Conservation (phyloP, 2,113 vertebrate species). For the Capreolus pygargus region DNA sequence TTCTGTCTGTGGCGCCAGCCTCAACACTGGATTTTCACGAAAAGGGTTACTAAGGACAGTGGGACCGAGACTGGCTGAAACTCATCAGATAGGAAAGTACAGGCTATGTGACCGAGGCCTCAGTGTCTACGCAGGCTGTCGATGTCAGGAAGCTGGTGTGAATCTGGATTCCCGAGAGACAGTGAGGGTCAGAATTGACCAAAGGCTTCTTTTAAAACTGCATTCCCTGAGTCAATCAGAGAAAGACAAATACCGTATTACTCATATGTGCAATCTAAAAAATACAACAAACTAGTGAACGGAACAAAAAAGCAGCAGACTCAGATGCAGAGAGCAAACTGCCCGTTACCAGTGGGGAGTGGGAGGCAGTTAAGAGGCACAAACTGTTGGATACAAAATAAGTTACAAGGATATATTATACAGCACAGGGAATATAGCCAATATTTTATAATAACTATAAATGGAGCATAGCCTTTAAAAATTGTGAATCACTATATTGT, state of each 20-base stretch:
- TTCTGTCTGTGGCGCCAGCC: not conserved
- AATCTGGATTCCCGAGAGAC: not conserved
- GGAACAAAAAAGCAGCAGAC: not conserved
- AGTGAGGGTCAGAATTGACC: not conserved
- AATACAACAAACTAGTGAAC: not conserved
- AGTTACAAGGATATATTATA: not conserved
- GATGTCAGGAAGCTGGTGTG: not conserved
- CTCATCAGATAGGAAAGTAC: not conserved
- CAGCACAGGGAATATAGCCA: not conserved
- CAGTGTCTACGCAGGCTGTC: accelerated
- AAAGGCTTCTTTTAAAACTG: not conserved
- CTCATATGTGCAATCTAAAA: not conserved
- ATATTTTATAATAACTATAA: not conserved
- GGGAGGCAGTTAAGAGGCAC: no score
- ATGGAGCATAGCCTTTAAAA: not conserved
- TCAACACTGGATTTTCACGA: not conserved
- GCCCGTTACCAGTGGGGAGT: not conserved
- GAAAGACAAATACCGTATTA: not conserved
- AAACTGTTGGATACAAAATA: not conserved
- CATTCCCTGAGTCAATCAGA: not conserved
- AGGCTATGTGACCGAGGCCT: not conserved
- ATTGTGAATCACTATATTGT: not conserved
- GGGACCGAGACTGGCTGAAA: not conserved
- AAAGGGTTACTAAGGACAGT: not conserved
- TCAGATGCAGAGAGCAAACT: not conserved